Percentiles rank a stretch among this genome's conserved stretches.
Conservation (phyloP, 92 coral and sea anemone genomes). For the Zoanthus gigantus region DNA sequence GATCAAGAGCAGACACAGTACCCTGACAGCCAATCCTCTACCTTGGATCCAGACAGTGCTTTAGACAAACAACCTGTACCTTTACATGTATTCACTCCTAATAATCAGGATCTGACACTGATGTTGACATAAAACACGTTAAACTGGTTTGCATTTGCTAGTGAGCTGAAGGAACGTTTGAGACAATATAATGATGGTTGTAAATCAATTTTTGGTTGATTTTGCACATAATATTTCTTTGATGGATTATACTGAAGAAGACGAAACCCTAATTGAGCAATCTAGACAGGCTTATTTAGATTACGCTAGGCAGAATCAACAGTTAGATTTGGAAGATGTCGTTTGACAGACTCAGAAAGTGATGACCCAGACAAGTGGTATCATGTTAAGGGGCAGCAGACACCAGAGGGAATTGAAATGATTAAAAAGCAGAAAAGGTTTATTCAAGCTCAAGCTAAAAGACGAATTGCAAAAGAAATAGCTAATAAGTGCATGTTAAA, state of each 20-base stretch:
- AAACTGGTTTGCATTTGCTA: not conserved
- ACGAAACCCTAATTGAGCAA: not conserved
- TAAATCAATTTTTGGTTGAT: not conserved
- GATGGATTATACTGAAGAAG: not conserved
- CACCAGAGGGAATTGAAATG: not conserved
- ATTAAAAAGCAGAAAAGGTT: not conserved
- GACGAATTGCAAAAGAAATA: not conserved
- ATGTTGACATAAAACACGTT: not conserved
- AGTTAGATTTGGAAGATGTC: not conserved
- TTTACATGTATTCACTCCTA: not conserved
- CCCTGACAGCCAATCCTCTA: not conserved
- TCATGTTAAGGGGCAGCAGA: not conserved
- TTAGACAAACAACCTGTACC: not conserved
- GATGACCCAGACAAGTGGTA: not conserved
- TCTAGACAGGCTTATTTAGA: not conserved
- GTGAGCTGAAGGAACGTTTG: not conserved
- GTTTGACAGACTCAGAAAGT: not conserved
- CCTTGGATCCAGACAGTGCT: not conserved
- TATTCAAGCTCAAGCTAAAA: not conserved
- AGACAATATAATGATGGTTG: not conserved
- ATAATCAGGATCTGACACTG: not conserved
- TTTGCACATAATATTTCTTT: not conserved
- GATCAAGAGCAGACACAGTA: not conserved
- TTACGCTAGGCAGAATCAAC: not conserved
- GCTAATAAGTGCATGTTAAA: not conserved